These are phyloP conservation scores for Malaclemys terrapin DNA, from an alignment of 2,113 vertebrate species.

Conservation along the genomic window DNA sequence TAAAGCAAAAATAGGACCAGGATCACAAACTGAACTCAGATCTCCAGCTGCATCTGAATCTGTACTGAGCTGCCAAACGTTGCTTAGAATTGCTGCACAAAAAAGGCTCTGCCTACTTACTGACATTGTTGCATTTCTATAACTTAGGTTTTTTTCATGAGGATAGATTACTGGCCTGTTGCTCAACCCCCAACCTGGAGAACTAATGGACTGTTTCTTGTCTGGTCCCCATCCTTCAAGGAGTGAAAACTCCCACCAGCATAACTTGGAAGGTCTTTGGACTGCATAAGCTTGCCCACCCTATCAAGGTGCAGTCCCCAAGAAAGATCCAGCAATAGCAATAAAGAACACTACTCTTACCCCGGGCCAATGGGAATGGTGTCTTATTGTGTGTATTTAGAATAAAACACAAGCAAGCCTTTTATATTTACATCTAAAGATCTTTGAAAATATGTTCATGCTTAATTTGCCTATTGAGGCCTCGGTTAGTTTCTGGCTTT, in stretches of 20 bases:
- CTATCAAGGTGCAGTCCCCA: background rate
- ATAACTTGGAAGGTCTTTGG: background rate
- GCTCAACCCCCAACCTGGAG: background rate
- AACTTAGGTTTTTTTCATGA: background rate
- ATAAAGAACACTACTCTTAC: background rate
- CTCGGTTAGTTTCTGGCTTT: background rate
- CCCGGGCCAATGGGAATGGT: background rate
- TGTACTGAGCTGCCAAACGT: background rate
- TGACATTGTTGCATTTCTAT: background rate
- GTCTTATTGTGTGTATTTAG: background rate
- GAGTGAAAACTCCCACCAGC: background rate
- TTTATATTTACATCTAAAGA: background rate
- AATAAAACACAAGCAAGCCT: background rate
- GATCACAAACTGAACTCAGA: background rate
- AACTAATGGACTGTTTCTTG: background rate
- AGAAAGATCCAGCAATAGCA: background rate
- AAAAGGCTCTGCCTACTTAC: background rate
- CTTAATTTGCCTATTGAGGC: background rate
- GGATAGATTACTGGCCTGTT: background rate
- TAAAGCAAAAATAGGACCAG: background rate
- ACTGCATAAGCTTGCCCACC: background rate
- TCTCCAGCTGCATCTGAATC: background rate
- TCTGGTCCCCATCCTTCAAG: rapidly evolving
- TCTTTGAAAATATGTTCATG: background rate
- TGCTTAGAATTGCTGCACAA: background rate